Base-by-base conservation (phyloP, 2,113 vertebrate genomes). In the Daubentonia madagascariensis region DNA sequence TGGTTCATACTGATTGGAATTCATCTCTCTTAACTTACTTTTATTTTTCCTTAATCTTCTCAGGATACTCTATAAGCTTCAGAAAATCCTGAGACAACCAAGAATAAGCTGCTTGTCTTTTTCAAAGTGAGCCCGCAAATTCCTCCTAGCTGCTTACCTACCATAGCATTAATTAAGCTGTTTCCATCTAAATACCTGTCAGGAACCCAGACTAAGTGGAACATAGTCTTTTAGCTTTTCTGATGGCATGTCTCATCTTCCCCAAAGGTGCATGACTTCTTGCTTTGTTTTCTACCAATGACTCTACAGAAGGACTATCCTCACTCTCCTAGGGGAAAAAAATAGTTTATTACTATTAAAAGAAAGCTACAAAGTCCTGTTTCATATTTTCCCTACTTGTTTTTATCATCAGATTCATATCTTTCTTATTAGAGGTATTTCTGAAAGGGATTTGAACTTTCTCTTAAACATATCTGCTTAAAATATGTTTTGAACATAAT, bases 401-500 rank as follows among this genome's bases (percentile, higher is more conserved):
- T 85, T 85, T 28, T 73, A 81, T 48, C 22, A 76, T 3, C 8
- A 54, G 11, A 18, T 81, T 91, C 17, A 16, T 28, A 9, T 85
- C 23, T 81, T 95, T 89, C 43, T 54, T 54, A 52, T 22, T 75
- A 48, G 8, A 89, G 13, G 8, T 85, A 63, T 54, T 61, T 90
- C 8, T 86, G 35, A 92, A 94, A 67, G 17, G 40, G 8, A 75
- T 37, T 18, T 40, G 43, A 90, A 70, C 32, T 81, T 80, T 96
- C 45, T 89, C 30, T 1, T 61, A 61, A 61, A 61, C 59, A 61
- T 28, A 72, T 65, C 40, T 80, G 8, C 67, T 85, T 81, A 79
- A 94, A 92, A 40, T 95, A 35, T n/a, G 35, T 90, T 92, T 97
- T 91, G 43, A 78, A 80, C 4, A 30, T 52, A 85, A 18, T 57